Conservation (phyloP, 2,113 vertebrate genomes). For the Corythaixoides concolor region DNA sequence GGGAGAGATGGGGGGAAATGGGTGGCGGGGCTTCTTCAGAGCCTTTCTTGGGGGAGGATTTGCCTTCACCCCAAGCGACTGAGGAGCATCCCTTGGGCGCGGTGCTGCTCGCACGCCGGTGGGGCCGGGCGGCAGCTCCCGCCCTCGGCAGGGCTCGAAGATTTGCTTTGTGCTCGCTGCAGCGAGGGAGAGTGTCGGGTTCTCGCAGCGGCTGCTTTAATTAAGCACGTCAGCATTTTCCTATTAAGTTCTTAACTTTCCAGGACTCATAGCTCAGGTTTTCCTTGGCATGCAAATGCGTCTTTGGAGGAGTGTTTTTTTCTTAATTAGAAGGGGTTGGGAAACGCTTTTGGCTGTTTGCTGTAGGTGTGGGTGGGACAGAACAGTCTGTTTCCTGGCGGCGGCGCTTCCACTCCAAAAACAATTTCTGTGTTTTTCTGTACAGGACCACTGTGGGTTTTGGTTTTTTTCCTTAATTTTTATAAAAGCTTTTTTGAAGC, state of each 20-base stretch:
- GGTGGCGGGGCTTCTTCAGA: background rate
- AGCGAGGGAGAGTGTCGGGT: background rate
- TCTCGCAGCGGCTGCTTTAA: background rate
- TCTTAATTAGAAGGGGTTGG: constrained; percentile 42
- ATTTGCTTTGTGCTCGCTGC: background rate
- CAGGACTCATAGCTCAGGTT: constrained; percentile 59
- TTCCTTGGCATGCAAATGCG: constrained; percentile 22
- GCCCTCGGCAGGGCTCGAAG: fast-evolving
- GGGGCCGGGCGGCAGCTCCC: background rate
- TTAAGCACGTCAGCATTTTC: constrained; percentile 25
- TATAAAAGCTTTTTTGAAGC: background rate
- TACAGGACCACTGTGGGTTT: background rate
- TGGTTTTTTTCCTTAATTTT: background rate
- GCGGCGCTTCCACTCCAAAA: constrained; percentile 1
- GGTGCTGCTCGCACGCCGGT: fast-evolving
- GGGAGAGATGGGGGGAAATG: background rate
- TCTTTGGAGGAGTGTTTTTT: background rate
- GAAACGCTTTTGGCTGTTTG: constrained; percentile 43
- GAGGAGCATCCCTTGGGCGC: fast-evolving
- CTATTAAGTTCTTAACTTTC: constrained; percentile 38
- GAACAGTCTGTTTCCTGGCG: constrained; percentile 21
- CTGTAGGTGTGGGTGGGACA: constrained; percentile 38
- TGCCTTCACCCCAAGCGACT: background rate
- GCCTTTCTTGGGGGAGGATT: background rate
- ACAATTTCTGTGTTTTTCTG: background rate